Percentiles rank a stretch among this genome's conserved stretches.
phyloP scores from a whole-genome alignment of 2,797 vertebrate species.

The Esox masquinongy region DNA sequence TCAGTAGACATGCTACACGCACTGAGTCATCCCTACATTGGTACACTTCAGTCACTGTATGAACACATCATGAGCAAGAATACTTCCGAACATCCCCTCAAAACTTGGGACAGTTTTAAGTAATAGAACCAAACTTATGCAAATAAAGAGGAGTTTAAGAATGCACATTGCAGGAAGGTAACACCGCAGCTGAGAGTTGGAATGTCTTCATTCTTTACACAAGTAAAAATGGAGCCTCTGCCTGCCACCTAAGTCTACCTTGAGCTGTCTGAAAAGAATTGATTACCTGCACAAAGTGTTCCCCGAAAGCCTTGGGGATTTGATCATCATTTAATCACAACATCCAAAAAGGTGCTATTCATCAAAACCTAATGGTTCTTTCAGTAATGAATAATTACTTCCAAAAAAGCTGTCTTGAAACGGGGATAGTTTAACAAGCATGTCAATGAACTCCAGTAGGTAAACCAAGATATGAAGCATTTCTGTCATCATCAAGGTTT shows the following conservation, averaged over 20 bases:
- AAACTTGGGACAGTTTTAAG: background rate
- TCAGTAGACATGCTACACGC: background rate
- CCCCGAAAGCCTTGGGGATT: slow-evolving; percentile 57
- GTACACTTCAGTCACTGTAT: slow-evolving; percentile 2
- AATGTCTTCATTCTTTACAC: slow-evolving; percentile 68
- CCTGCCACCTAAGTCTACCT: slow-evolving; percentile 64
- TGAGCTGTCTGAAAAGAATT: slow-evolving; percentile 69
- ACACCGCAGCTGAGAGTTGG: slow-evolving; percentile 53
- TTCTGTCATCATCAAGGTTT: background rate
- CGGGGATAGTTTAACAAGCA: slow-evolving; percentile 10
- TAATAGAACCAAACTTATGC: slow-evolving; percentile 1
- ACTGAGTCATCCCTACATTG: background rate
- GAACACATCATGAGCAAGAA: slow-evolving; percentile 23
- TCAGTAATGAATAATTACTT: slow-evolving; percentile 52
- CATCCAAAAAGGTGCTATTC: slow-evolving; percentile 61
- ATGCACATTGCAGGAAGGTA: slow-evolving; percentile 57
- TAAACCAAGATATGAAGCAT: background rate
- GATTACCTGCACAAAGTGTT: slow-evolving; percentile 62
- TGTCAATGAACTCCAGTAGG: slow-evolving; percentile 10
- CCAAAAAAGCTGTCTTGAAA: background rate
- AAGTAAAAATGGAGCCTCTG: slow-evolving; percentile 64
- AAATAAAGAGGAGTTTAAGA: slow-evolving; percentile 55
- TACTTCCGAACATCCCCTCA: background rate
- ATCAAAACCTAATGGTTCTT: slow-evolving; percentile 59
- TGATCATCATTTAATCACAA: slow-evolving; percentile 69